Percentiles rank a stretch among this genome's conserved stretches.
phyloP scores from a whole-genome alignment of 2,797 vertebrate genomes.

The Novumbra hubbsi region DNA sequence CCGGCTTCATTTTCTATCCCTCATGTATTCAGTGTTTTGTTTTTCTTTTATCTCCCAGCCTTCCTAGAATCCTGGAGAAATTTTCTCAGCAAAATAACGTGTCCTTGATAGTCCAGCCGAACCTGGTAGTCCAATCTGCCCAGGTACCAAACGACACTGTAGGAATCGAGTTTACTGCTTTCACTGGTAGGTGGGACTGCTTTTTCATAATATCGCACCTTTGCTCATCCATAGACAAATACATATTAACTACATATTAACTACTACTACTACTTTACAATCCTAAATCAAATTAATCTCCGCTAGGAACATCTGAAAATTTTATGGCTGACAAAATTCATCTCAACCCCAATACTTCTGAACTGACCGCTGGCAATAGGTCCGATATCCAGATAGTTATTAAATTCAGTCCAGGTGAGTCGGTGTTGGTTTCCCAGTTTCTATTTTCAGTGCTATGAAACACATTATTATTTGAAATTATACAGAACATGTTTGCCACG shows the following conservation, averaged over 20 bases:
- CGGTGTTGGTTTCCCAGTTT: neutral
- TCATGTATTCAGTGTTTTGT: neutral
- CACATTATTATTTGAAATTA: too few relatives aligned
- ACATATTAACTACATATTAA: neutral
- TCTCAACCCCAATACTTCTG: slow-evolving; percentile 44
- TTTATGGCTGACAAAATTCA: slow-evolving; percentile 47
- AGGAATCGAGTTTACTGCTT: slow-evolving; percentile 53
- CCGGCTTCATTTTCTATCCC: too few relatives aligned
- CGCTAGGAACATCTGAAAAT: slow-evolving; percentile 37
- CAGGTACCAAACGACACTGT: slow-evolving; percentile 16
- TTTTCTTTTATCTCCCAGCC: slow-evolving; percentile 35
- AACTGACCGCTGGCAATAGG: neutral
- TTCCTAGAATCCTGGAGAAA: slow-evolving; percentile 51
- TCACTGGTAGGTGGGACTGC: slow-evolving; percentile 42
- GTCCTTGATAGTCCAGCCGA: slow-evolving; percentile 59
- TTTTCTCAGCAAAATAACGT: slow-evolving; percentile 32
- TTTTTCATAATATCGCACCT: neutral
- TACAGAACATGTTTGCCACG: too few relatives aligned
- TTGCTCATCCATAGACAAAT: too few relatives aligned
- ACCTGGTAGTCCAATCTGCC: slow-evolving; percentile 56
- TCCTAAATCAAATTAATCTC: neutral
- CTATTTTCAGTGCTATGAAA: too few relatives aligned
- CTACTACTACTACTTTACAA: neutral
- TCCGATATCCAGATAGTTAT: slow-evolving; percentile 49
- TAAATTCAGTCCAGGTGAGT: slow-evolving; percentile 46